Conservation (phyloP, 2,113 vertebrate genomes). For the Otocyon megalotis region DNA sequence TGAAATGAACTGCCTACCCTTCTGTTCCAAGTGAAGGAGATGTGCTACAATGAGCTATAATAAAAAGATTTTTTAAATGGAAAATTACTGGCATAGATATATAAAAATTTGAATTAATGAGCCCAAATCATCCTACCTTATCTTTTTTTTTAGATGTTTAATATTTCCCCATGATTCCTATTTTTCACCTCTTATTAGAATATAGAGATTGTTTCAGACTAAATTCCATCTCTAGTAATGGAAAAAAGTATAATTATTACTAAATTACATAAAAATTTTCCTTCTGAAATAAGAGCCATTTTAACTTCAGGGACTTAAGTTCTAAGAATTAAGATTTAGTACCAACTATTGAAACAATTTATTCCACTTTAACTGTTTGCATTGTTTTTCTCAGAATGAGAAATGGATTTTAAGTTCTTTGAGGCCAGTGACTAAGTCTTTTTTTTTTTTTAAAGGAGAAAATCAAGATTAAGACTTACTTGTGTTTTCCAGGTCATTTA, state of each 20-base stretch:
- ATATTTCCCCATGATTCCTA: neutral
- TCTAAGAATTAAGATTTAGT: constrained; percentile 36
- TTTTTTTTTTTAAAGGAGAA: neutral
- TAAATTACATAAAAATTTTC: constrained; percentile 51
- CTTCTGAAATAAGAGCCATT: constrained; percentile 38
- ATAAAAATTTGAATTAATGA: constrained; percentile 16
- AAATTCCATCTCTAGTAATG: constrained; percentile 3
- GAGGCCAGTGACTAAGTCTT: neutral
- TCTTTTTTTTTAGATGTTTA: neutral
- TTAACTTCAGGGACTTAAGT: constrained; percentile 20
- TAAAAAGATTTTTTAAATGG: neutral
- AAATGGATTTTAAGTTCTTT: constrained; percentile 19
- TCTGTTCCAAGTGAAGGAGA: neutral
- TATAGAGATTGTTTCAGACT: neutral
- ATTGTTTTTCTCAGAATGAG: neutral
- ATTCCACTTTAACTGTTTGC: constrained; percentile 10
- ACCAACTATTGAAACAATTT: constrained; percentile 39
- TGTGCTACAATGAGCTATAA: neutral
- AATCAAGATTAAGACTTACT: neutral
- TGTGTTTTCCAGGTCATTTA: neutral
- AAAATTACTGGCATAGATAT: neutral
- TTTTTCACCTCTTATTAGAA: neutral
- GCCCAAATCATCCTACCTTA: neutral
- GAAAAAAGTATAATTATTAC: neutral
- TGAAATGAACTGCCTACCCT: neutral